Evolutionary conservation across 2,797 vertebrate genomes (phyloP), one percentile per base, ranked within the genome.

Genomic region (Protonibea diacanthus): DNA sequence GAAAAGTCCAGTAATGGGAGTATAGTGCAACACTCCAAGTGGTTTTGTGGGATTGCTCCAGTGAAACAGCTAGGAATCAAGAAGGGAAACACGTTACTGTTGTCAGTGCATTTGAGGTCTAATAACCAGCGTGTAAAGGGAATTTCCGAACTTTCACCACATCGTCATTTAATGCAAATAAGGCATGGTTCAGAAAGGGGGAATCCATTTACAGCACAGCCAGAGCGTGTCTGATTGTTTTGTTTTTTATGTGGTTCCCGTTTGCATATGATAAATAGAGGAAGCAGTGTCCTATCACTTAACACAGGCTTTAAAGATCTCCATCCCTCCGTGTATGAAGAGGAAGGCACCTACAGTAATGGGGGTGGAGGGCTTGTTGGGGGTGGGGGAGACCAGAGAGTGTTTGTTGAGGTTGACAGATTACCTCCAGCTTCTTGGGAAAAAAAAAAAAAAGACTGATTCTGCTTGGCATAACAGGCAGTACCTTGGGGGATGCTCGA

Each of bases 401-500:
- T 78, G 87, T 93, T 94, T 91, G 93, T 92, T 84, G 83, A 88
- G 90, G 90, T 91, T 95, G 94, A 95, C 94, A 94, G 94, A 94
- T 95, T 94, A 94, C 90, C 89, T 92, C 82, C 78, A 85, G 92
- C 91, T 91, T 91, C 86, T 88, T 81, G 84, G 88, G 29, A 6
- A 27, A 27, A 27, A 29, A 29, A 9, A 38, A 38, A 91, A 89
- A 91, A 91, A 85, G 83, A 91, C 88, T 88, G 93, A 94, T 94
- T 94, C 92, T 93, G 90, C 93, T 92, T 94, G 94, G 93, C 94
- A 94, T 93, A 89, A 88, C 85, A 93, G 89, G 88, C 91, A 90
- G 86, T 89, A 92, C 91, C 91, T 94, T 89, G 91, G 93, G 93
- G 93, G 93, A 91, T 91, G 89, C 84, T 90, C 89, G 90, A 90